These are phyloP conservation scores for Drosophila eugracilis DNA, from an alignment of 1,140 invertebrate species.

Conservation along the genomic window DNA sequence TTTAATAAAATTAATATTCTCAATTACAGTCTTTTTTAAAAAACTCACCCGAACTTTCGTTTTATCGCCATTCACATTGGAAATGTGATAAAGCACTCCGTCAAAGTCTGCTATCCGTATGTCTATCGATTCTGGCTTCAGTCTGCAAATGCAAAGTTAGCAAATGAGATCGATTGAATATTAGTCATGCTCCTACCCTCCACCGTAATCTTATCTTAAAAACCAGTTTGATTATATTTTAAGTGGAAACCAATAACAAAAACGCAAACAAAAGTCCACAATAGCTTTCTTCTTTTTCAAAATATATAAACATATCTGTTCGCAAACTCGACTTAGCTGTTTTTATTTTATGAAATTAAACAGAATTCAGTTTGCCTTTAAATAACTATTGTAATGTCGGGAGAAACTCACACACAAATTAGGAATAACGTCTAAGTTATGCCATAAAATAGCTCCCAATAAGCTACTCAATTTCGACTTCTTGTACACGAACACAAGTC, in stretches of 20 bases:
- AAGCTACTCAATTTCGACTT: not conserved
- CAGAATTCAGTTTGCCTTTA: not conserved
- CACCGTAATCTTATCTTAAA: constrained; percentile 56
- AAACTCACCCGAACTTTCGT: constrained; percentile 98
- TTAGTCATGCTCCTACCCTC: constrained; percentile 32
- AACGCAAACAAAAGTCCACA: not conserved
- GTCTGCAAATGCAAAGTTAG: constrained; percentile 86
- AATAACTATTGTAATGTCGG: constrained; percentile 9
- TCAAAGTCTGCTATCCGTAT: constrained; percentile 98
- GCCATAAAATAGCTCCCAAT: constrained; percentile 37
- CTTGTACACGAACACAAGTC: constrained; percentile 50
- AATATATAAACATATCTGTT: not conserved
- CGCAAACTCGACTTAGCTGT: not conserved
- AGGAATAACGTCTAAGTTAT: constrained; percentile 17
- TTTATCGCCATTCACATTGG: constrained; percentile 98
- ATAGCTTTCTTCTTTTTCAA: too few relatives aligned
- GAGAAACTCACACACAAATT: constrained; percentile 48
- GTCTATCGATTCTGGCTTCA: constrained; percentile 97
- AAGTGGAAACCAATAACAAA: not conserved
- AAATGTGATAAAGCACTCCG: constrained; percentile 99
- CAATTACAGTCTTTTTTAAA: too few relatives aligned
- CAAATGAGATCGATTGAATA: constrained; percentile 12
- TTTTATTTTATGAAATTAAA: not conserved
- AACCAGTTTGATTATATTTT: not conserved
- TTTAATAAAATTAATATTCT: not conserved